Base-by-base conservation (phyloP, 2,113 vertebrate genomes). In the Brachionichthys hirsutus region DNA sequence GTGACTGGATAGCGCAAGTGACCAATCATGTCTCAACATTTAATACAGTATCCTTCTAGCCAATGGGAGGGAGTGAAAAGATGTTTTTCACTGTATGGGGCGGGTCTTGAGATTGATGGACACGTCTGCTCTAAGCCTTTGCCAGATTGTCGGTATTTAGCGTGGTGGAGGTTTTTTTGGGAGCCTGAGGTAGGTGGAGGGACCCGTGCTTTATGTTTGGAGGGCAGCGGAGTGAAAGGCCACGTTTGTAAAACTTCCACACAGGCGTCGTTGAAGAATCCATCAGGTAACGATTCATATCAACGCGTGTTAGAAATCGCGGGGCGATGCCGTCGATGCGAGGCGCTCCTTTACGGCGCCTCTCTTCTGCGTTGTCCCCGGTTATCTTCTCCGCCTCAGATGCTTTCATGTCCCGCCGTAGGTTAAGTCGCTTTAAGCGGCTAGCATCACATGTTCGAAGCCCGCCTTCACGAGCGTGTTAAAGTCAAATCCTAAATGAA, bases 71-170 rank as follows among this genome's bases (percentile, higher is more conserved):
- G 40, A 1, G 49, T 4, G 0, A 67, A 69, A 59, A 47, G 54
- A 64, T 73, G 53, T 68, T 77, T 78, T 62, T 49, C 55, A 85
- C 81, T 82, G 77, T 83, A 88, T 3, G 30, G 65, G 88, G 84
- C 63, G 86, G 87, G 81, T 3, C 48, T 59, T 70, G 9, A 1
- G 19, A 59, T 75, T 87, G 87, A 85, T 80, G 35, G 85, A 75
- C 81, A 83, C 62, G 67, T 80, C 51, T 70, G 34, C 53, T 43
- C 68, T 77, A 70, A 55, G 59, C 59, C 50, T 0, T 0, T 2
- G 66, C 69, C 81, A 85, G 84, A 78, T 77, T 67, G 41, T 78
- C 72, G 15, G 67, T 67, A 57, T 22, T 70, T 73, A 67, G 48
- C 71, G 70, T 42, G 54, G 75, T 70, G 56, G 75, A 67, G 82